Conservation (phyloP, 2,797 vertebrate genomes). For the Hippocampus kuda region DNA sequence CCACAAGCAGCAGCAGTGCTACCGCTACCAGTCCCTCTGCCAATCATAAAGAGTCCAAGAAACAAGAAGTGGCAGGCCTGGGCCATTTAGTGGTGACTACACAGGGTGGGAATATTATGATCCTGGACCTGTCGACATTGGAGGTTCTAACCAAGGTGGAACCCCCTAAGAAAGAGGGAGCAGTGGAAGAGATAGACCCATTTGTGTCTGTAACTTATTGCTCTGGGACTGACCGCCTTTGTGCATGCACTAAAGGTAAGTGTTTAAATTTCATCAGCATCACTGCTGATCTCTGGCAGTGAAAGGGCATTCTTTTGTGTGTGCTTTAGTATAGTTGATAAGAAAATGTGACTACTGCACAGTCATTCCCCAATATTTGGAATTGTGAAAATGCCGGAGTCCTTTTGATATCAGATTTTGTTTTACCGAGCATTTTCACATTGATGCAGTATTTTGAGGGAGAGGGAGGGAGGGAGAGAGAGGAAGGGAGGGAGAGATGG, state of each 20-base stretch:
- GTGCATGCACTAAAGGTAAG: conserved; percentile 97
- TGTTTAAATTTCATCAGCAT: not conserved
- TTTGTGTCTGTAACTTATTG: conserved; percentile 99
- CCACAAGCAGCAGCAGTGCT: conserved; percentile 30
- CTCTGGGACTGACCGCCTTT: conserved; percentile 97
- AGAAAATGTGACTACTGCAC: not conserved
- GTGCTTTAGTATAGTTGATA: not conserved
- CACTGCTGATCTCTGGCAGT: not conserved
- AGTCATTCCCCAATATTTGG: not conserved
- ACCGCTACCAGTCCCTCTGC: conserved; percentile 18
- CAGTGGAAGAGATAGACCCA: conserved; percentile 79
- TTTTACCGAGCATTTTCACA: too few relatives aligned
- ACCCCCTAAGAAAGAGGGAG: conserved; percentile 86
- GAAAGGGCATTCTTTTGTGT: not conserved
- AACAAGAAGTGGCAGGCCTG: conserved; percentile 74
- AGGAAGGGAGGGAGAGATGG: too few relatives aligned
- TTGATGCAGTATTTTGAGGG: too few relatives aligned
- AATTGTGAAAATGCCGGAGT: too few relatives aligned
- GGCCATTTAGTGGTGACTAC: conserved; percentile 97
- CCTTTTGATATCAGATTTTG: too few relatives aligned
- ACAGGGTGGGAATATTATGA: conserved; percentile 92
- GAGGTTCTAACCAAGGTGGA: conserved; percentile 96
- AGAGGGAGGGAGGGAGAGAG: too few relatives aligned
- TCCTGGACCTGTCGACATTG: conserved; percentile 91
- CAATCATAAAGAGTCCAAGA: conserved; percentile 71